Evolutionary conservation across 2,888 invertebrate species (phyloP).

Genomic region (Acleris cristana): DNA sequence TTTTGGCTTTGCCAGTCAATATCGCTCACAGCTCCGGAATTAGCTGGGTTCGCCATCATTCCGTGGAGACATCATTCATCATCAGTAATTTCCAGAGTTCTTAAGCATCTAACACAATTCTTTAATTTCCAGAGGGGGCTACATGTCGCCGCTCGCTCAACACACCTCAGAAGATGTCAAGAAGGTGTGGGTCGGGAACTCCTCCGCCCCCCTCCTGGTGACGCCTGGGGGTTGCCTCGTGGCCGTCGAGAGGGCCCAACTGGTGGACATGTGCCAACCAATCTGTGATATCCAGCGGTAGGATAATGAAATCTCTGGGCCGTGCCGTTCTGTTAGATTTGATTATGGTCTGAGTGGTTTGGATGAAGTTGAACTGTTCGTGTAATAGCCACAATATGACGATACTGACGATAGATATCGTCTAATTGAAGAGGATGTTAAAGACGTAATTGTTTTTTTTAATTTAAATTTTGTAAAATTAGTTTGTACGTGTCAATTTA

Average conservation of each 20-base stretch:
- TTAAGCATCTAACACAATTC: neutral
- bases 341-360: conserved; percentile 31
- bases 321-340: conserved; percentile 59
- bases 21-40: too few relatives aligned
- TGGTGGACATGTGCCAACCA: conserved; percentile 63
- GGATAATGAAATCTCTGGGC: conserved; percentile 58
- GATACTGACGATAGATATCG: neutral
- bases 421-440: too few relatives aligned
- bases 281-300: conserved; percentile 80
- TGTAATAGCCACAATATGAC: neutral
- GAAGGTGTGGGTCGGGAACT: conserved; percentile 76
- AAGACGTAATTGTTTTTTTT: too few relatives aligned
- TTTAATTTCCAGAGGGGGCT: conserved; percentile 70
- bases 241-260: conserved; percentile 73
- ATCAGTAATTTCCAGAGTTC: too few relatives aligned
- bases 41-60: too few relatives aligned
- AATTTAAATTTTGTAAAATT: too few relatives aligned
- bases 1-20: too few relatives aligned
- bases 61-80: too few relatives aligned
- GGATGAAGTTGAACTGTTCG: neutral
- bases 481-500: too few relatives aligned
- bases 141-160: conserved; percentile 72
- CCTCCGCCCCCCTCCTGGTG: conserved; percentile 67
- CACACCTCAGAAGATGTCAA: conserved; percentile 70
- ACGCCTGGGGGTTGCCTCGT: conserved; percentile 74